Evolutionary conservation across 2,113 vertebrate species (phyloP).

Genomic region (Ochotona princeps): DNA sequence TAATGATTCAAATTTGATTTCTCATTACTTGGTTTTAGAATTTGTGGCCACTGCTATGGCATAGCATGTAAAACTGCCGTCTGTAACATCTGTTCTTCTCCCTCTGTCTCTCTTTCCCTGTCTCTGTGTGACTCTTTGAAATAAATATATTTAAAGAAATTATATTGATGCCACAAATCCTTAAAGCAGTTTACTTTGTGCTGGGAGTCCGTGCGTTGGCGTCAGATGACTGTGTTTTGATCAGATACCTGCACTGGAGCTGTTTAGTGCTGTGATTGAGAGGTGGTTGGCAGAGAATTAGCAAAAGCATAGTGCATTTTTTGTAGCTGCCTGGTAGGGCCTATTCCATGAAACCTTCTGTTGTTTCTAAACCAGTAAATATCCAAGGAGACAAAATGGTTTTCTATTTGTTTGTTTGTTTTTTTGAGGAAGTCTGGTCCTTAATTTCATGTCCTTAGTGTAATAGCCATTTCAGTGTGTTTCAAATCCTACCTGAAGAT

Average conservation of each 20-base stretch:
- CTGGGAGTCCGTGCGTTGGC: slow-evolving; percentile 4
- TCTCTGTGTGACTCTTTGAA: no score
- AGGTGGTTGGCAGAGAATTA: slow-evolving; percentile 30
- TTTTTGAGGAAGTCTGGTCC: not conserved
- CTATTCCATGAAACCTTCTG: not conserved
- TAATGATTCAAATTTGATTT: slow-evolving; percentile 54
- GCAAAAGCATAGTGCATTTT: slow-evolving; percentile 36
- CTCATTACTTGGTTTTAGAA: slow-evolving; percentile 44
- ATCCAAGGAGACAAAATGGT: slow-evolving; percentile 1
- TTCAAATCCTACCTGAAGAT: slow-evolving; percentile 55
- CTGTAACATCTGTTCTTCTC: no score
- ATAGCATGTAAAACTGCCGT: no score
- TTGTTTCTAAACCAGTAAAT: slow-evolving; percentile 55
- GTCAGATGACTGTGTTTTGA: not conserved
- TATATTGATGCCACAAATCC: not conserved
- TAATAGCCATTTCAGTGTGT: slow-evolving; percentile 48
- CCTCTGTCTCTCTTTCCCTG: no score
- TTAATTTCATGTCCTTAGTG: slow-evolving; percentile 35
- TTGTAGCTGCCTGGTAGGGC: slow-evolving; percentile 26
- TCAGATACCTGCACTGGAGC: not conserved
- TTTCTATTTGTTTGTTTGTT: slow-evolving; percentile 36
- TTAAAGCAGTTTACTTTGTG: slow-evolving; percentile 46
- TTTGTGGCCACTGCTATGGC: not conserved
- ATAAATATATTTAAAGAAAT: no score
- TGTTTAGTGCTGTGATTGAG: not conserved